A percentile compares a stretch with the other conserved stretches of the same genome.
These are phyloP conservation scores for Heliornis fulica DNA, from an alignment of 2,113 vertebrate genomes.

Conservation along the genomic window DNA sequence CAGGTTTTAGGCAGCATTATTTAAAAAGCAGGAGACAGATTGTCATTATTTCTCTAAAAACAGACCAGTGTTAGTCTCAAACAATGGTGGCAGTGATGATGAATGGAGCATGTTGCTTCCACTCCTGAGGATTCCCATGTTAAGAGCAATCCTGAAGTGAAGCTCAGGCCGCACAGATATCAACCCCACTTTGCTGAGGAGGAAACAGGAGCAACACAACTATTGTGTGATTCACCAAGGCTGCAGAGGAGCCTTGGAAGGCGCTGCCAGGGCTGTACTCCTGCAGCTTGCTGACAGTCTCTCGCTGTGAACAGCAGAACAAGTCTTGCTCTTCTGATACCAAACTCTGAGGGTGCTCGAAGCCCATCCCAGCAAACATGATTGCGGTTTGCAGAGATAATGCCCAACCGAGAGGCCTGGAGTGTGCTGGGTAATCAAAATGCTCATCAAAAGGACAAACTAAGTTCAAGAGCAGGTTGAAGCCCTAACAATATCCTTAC, in stretches of 20 bases:
- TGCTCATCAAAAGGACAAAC: background rate
- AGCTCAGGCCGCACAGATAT: background rate
- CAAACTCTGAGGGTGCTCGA: background rate
- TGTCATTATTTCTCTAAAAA: constrained; percentile 7
- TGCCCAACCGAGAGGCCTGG: background rate
- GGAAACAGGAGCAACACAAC: background rate
- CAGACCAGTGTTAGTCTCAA: background rate
- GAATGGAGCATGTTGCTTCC: background rate
- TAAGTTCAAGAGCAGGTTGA: background rate
- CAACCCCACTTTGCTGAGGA: background rate
- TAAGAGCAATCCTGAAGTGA: background rate
- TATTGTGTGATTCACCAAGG: background rate
- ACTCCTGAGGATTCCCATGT: background rate
- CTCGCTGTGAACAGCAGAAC: background rate
- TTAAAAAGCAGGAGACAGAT: background rate
- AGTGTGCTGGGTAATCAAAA: background rate
- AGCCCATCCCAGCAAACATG: background rate
- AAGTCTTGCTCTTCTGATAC: background rate
- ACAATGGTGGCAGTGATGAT: background rate
- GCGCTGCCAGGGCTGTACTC: background rate
- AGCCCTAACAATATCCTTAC: background rate
- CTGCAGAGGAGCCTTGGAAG: background rate
- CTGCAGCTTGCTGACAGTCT: background rate
- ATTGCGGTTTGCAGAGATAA: background rate
- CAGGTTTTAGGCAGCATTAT: background rate